Evolutionary conservation across 2,797 vertebrate species (phyloP).

Genomic region (Hemitrygon akajei): DNA sequence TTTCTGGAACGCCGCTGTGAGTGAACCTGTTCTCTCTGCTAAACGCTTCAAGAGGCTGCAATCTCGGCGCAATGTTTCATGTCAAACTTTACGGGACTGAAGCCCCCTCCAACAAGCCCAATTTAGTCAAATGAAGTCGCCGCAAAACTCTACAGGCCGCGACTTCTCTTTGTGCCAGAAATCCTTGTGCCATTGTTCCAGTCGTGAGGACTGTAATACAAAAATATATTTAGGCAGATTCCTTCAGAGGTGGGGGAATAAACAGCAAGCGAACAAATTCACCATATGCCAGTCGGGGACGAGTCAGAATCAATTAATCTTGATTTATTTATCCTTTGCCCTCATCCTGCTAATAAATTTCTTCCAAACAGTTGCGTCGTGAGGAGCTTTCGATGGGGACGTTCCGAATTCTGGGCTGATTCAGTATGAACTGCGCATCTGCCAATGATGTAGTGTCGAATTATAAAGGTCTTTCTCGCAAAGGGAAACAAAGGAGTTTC

Average conservation of each 20-base stretch:
- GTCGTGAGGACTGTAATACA: too few species aligned
- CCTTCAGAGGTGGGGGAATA: neutral
- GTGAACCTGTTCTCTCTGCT: neutral
- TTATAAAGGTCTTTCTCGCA: neutral
- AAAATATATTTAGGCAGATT: conserved; percentile 8
- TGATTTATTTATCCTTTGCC: neutral
- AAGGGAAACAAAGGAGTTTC: conserved; percentile 37
- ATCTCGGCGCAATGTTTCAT: neutral
- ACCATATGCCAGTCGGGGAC: neutral
- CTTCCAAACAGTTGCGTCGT: neutral
- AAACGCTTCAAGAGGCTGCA: neutral
- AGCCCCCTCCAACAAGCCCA: neutral
- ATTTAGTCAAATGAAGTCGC: neutral
- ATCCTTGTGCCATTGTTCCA: neutral
- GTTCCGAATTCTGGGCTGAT: neutral
- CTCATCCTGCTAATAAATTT: neutral
- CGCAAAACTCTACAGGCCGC: neutral
- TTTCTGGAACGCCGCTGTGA: neutral
- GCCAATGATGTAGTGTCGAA: neutral
- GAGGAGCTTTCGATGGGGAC: too few species aligned
- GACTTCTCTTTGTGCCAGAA: neutral
- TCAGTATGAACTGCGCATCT: neutral
- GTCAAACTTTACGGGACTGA: neutral
- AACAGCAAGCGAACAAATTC: neutral
- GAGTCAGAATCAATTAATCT: neutral